A percentile compares a stretch with the other conserved stretches of the same genome.
Conservation (phyloP, 1,140 invertebrate genomes). For the Eumeta japonica region DNA sequence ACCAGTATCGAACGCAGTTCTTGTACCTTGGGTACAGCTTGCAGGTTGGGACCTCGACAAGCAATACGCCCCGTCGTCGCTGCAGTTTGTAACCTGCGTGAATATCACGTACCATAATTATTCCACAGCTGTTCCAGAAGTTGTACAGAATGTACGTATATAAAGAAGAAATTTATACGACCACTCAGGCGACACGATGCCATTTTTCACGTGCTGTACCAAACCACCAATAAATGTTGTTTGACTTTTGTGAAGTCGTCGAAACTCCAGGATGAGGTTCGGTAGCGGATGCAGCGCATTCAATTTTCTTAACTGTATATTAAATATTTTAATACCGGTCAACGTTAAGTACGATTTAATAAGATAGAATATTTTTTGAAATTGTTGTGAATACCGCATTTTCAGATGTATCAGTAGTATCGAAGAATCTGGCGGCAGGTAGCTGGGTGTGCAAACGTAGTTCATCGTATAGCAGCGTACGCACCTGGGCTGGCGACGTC, state of each 20-base stretch:
- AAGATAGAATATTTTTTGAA: constrained; percentile 3
- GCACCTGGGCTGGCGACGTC: constrained; percentile 55
- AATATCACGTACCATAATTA: too few relatives aligned
- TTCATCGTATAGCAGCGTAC: constrained; percentile 59
- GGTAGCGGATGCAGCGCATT: constrained; percentile 54
- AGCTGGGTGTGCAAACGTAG: constrained; percentile 55
- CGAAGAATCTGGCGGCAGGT: background rate
- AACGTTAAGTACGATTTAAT: constrained; percentile 7
- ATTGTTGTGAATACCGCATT: background rate
- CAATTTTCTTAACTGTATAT: constrained; percentile 48
- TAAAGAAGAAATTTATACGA: too few relatives aligned
- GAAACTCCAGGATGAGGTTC: constrained; percentile 55
- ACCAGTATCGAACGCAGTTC: constrained; percentile 45
- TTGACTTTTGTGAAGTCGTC: constrained; percentile 58
- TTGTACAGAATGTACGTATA: too few relatives aligned
- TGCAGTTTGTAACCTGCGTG: constrained; percentile 60
- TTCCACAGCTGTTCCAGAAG: too few relatives aligned
- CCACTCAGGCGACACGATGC: constrained; percentile 53
- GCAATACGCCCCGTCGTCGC: constrained; percentile 62
- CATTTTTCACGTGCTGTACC: constrained; percentile 40
- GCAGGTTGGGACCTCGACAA: constrained; percentile 60
- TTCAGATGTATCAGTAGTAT: background rate
- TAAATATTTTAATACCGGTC: too few relatives aligned
- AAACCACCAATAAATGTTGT: constrained; percentile 61
- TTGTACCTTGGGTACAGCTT: constrained; percentile 60